These are phyloP conservation scores for Callimico goeldii DNA, from an alignment of 2,797 vertebrate genomes.

Conservation along the genomic window DNA sequence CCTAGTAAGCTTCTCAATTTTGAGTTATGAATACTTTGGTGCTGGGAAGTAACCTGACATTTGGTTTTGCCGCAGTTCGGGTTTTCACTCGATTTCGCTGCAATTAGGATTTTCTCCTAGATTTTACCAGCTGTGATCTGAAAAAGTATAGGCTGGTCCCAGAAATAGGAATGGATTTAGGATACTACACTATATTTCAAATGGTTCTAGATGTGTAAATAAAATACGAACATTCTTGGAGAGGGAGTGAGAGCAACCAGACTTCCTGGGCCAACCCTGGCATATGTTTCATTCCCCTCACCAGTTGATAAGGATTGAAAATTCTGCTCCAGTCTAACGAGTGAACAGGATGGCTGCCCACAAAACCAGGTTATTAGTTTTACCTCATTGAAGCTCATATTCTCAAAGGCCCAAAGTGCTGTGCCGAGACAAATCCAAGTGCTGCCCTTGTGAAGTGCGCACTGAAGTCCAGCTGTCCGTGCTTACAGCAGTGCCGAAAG, in stretches of 20 bases:
- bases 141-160: not conserved
- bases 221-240: not conserved
- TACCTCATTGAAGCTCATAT: slow-evolving; percentile 41
- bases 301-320: not conserved
- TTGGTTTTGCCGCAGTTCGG: not conserved
- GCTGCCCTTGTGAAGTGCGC: not conserved
- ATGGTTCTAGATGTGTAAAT: not conserved
- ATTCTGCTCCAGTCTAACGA: slow-evolving; percentile 12
- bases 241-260: not conserved
- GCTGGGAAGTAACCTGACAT: slow-evolving; percentile 32
- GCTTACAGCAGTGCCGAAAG: rapidly evolving
- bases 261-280: not conserved
- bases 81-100: not conserved
- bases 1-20: not conserved
- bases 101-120: not conserved
- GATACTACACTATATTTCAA: not conserved
- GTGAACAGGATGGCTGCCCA: not conserved
- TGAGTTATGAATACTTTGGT: not conserved
- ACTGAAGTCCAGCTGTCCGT: not conserved
- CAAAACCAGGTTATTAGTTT: slow-evolving; percentile 9
- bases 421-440: not conserved
- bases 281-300: not conserved
- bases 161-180: not conserved
- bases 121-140: slow-evolving; percentile 17
- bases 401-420: slow-evolving; percentile 28